These are phyloP conservation scores for Heterohyrax brucei DNA, from an alignment of 2,797 vertebrate species.

Conservation along the genomic window DNA sequence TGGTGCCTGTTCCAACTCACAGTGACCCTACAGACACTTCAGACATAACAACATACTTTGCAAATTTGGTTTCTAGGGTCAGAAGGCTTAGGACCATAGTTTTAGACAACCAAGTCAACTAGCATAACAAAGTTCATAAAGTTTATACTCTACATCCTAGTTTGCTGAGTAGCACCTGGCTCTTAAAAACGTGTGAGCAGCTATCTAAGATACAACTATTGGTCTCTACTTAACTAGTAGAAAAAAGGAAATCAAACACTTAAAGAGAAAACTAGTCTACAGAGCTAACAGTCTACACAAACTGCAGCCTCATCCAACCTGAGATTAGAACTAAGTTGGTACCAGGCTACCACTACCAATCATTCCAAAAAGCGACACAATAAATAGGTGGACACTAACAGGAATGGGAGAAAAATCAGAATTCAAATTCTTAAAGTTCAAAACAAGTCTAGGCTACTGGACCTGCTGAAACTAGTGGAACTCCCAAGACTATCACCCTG, in stretches of 20 bases:
- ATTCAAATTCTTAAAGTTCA: background rate
- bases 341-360: background rate
- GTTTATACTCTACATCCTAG: background rate
- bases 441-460: background rate
- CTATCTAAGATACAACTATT: too few species aligned
- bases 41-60: background rate
- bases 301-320: too few species aligned
- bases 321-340: background rate
- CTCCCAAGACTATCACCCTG: background rate
- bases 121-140: background rate
- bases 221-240: too few species aligned
- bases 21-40: background rate
- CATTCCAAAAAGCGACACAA: background rate
- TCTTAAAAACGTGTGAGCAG: too few species aligned
- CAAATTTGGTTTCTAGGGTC: background rate
- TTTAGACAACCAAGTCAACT: background rate
- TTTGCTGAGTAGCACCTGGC: background rate
- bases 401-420: background rate
- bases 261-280: too few species aligned
- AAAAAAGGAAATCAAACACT: too few species aligned
- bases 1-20: too few species aligned
- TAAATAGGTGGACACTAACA: background rate
- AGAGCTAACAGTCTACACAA: too few species aligned
- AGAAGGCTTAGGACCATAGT: background rate
- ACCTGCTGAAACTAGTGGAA: background rate